Conservation (phyloP, 2,888 invertebrate species). For the Cristatella mucedo region DNA sequence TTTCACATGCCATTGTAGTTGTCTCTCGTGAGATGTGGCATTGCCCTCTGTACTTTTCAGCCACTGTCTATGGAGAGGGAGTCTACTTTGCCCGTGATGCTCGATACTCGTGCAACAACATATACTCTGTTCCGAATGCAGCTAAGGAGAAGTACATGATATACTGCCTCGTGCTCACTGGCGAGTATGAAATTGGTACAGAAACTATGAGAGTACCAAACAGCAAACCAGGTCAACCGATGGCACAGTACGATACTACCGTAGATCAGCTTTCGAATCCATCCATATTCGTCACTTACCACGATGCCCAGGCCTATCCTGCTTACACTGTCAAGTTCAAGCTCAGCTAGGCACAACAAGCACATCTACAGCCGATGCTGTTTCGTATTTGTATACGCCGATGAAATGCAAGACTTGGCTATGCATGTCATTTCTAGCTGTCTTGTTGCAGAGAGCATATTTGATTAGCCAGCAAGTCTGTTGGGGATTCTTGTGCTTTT, state of each 20-base stretch:
- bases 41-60: too few relatives aligned
- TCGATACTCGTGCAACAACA: slow-evolving; percentile 17
- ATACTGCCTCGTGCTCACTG: slow-evolving; percentile 20
- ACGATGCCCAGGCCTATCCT: slow-evolving; percentile 29
- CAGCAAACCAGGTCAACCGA: slow-evolving; percentile 11
- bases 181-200: slow-evolving; percentile 16
- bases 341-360: too few relatives aligned
- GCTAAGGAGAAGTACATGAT: slow-evolving; percentile 18
- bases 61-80: slow-evolving; percentile 22
- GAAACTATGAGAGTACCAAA: slow-evolving; percentile 18
- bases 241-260: slow-evolving; percentile 21
- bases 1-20: too few relatives aligned
- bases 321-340: slow-evolving; percentile 23
- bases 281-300: slow-evolving; percentile 26
- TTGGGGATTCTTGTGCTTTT: too few relatives aligned
- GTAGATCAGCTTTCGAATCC: slow-evolving; percentile 16
- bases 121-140: slow-evolving; percentile 16
- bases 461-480: too few relatives aligned
- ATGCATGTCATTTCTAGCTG: too few relatives aligned
- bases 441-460: too few relatives aligned
- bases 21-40: too few relatives aligned
- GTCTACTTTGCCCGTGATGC: slow-evolving; percentile 27
- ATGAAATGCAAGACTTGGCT: too few relatives aligned
- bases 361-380: too few relatives aligned
- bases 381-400: too few relatives aligned